These are phyloP conservation scores for Rhinogobius similis DNA, from an alignment of 2,113 vertebrate genomes.

Conservation along the genomic window DNA sequence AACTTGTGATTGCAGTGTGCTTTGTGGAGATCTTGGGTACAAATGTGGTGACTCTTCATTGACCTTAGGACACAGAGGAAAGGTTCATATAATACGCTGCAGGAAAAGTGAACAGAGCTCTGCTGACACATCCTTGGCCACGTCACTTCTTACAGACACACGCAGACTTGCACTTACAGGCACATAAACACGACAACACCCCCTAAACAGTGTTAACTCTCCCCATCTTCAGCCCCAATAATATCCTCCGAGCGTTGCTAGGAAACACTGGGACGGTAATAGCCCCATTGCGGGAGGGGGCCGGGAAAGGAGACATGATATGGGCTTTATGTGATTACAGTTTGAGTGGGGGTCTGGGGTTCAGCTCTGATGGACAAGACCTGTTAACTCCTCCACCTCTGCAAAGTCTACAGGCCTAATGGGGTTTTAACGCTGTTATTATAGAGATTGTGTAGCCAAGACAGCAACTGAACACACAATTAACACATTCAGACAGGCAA, in stretches of 20 bases:
- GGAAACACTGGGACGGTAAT: slow-evolving; percentile 70
- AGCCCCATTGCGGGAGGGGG: slow-evolving; percentile 31
- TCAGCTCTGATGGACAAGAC: slow-evolving; percentile 16
- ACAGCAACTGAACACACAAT: not conserved
- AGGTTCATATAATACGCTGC: slow-evolving; percentile 15
- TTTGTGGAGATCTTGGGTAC: not conserved
- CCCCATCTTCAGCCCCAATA: slow-evolving; percentile 42
- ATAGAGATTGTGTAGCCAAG: not conserved
- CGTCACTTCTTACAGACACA: slow-evolving; percentile 14
- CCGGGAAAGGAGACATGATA: slow-evolving; percentile 23
- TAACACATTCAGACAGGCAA: not conserved
- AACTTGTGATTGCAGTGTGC: not conserved
- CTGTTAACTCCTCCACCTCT: slow-evolving; percentile 12
- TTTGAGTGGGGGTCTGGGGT: slow-evolving; percentile 6
- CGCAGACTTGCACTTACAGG: slow-evolving; percentile 10
- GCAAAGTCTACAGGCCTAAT: not conserved
- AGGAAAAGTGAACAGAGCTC: slow-evolving; percentile 1
- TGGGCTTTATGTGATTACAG: slow-evolving; percentile 11
- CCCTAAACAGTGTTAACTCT: slow-evolving; percentile 62
- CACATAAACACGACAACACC: slow-evolving; percentile 12
- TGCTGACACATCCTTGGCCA: slow-evolving; percentile 25
- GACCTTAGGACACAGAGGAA: not conserved
- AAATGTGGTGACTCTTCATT: not conserved
- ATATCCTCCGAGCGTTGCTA: slow-evolving; percentile 76
- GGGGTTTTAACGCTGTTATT: not conserved